Evolutionary conservation across 2,797 vertebrate genomes (phyloP).

Genomic region (Poliocrania exsul): DNA sequence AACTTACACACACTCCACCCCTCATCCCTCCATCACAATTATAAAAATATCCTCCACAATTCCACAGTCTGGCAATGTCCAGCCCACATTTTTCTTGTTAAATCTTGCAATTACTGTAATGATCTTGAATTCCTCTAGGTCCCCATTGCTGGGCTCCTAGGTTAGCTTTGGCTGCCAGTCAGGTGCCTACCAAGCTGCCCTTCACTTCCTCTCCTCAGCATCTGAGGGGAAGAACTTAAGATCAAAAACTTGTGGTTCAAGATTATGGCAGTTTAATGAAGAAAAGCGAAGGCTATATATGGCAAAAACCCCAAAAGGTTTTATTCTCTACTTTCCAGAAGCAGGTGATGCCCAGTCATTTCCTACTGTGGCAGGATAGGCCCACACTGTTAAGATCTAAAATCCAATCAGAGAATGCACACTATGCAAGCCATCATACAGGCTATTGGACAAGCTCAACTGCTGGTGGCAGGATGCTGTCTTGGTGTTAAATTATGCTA

Average conservation of each 20-base stretch:
- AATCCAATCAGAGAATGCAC: no score
- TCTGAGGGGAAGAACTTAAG: background rate
- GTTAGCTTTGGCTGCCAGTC: background rate
- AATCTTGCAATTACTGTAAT: background rate
- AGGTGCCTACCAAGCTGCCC: background rate
- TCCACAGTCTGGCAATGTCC: accelerated
- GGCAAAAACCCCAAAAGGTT: accelerated
- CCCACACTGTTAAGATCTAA: no score
- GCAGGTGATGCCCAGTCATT: background rate
- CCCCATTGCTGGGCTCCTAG: background rate
- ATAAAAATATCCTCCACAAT: background rate
- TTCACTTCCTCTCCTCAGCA: background rate
- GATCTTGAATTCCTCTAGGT: background rate
- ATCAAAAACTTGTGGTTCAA: background rate
- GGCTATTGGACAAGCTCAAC: no score
- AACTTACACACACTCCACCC: background rate
- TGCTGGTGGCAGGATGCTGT: no score
- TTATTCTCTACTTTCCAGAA: background rate
- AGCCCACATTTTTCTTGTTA: background rate
- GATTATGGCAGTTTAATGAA: background rate
- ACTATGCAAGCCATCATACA: no score
- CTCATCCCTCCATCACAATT: background rate
- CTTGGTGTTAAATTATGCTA: no score
- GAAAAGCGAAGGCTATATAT: background rate
- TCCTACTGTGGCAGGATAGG: background rate